phyloP scores from a whole-genome alignment of 2,797 vertebrate genomes.

The Phaenicophaeus curvirostris region DNA sequence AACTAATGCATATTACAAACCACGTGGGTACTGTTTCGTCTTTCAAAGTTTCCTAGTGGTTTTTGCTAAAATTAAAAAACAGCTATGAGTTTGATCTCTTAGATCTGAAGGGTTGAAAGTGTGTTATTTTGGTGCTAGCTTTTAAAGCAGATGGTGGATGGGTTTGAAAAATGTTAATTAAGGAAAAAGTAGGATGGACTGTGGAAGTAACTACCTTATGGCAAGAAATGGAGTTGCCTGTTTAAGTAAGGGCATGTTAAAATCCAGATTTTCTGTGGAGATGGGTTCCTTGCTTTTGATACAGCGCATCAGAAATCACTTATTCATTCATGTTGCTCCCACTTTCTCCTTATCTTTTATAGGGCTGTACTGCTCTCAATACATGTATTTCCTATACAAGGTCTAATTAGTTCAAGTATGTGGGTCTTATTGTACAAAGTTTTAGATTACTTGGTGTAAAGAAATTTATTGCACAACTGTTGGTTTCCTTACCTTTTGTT shows the following conservation, averaged over 20 bases:
- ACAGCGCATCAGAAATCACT: background rate
- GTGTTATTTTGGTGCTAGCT: constrained; percentile 28
- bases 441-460: background rate
- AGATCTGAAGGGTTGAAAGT: constrained; percentile 21
- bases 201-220: constrained; percentile 6
- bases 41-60: background rate
- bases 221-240: background rate
- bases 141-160: constrained; percentile 40
- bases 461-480: background rate
- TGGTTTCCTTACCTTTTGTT: background rate
- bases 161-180: constrained; percentile 42
- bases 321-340: background rate
- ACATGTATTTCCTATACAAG: background rate
- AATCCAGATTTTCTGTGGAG: background rate
- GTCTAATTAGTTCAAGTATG: background rate
- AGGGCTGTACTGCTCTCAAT: background rate
- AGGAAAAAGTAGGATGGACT: constrained; percentile 46
- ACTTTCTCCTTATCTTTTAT: background rate
- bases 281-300: background rate
- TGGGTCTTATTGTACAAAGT: background rate
- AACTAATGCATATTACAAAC: background rate
- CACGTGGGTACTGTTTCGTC: background rate
- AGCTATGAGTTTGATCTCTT: background rate
- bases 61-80: background rate
- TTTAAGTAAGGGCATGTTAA: background rate